Conservation (phyloP, 1,140 invertebrate species). For the Linepithema humile region DNA sequence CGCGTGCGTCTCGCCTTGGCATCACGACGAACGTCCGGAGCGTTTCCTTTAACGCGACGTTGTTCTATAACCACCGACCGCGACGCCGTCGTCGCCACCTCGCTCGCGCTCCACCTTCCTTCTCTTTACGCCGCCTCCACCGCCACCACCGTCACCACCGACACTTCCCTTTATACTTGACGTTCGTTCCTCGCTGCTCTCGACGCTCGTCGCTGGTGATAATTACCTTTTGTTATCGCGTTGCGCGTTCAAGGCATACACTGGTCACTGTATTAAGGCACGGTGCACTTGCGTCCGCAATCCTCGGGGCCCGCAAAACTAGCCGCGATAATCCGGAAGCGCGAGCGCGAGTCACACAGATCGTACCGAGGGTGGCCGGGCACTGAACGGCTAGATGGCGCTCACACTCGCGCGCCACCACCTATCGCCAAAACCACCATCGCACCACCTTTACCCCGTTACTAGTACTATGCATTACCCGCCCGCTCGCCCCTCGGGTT, state of each 20-base stretch:
- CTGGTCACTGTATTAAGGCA: constrained; percentile 47
- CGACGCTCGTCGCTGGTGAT: constrained; percentile 45
- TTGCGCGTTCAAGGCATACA: constrained; percentile 71
- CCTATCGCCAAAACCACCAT: constrained; percentile 56
- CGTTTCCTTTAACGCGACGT: background rate
- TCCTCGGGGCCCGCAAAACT: constrained; percentile 64
- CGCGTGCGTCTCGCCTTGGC: constrained; percentile 13
- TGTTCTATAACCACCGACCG: background rate
- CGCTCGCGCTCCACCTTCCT: constrained; percentile 42
- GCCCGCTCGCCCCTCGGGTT: background rate
- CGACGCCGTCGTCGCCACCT: background rate
- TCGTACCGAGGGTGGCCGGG: constrained; percentile 74
- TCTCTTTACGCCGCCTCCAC: constrained; percentile 16
- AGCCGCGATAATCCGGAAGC: constrained; percentile 72
- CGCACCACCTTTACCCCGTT: constrained; percentile 26
- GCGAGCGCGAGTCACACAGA: constrained; percentile 67
- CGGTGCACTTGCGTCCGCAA: constrained; percentile 54
- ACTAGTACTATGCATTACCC: background rate
- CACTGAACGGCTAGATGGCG: constrained; percentile 77
- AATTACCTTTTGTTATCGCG: constrained; percentile 73
- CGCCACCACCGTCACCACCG: constrained; percentile 36
- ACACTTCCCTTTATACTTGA: constrained; percentile 8
- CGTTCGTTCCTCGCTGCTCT: constrained; percentile 71
- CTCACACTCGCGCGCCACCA: constrained; percentile 63
- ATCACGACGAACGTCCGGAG: background rate